Evolutionary conservation across 2,888 invertebrate species (phyloP).

Genomic region (Temnothorax ravouxi): DNA sequence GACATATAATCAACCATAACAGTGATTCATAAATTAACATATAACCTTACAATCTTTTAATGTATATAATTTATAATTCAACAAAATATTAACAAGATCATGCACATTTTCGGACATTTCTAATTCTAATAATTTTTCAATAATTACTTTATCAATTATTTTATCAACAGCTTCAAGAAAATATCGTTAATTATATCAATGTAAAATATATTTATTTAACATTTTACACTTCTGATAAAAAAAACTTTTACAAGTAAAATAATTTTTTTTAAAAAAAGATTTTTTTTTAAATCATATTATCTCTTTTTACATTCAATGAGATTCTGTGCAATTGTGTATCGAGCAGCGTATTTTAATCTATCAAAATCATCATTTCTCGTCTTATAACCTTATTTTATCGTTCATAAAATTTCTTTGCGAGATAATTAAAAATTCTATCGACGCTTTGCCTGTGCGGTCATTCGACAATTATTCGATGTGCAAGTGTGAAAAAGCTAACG

Average conservation of each 20-base stretch:
- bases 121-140: constrained; percentile 11
- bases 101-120: not conserved
- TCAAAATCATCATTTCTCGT: not conserved
- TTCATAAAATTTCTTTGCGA: not conserved
- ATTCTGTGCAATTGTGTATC: not conserved
- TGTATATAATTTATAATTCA: not conserved
- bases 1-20: not conserved
- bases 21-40: not conserved
- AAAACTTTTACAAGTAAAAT: not conserved
- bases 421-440: not conserved
- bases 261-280: not conserved
- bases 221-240: not conserved
- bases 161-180: not conserved
- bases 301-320: not conserved
- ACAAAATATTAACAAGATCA: not conserved
- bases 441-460: no score
- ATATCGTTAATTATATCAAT: not conserved
- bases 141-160: constrained; percentile 1
- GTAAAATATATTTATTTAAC: not conserved
- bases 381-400: not conserved
- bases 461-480: not conserved
- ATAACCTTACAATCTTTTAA: not conserved
- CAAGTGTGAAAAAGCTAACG: not conserved
- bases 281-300: no score
- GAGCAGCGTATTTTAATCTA: not conserved